phyloP scores from a whole-genome alignment of 2,113 vertebrate genomes.

The Chlamydotis undulata region DNA sequence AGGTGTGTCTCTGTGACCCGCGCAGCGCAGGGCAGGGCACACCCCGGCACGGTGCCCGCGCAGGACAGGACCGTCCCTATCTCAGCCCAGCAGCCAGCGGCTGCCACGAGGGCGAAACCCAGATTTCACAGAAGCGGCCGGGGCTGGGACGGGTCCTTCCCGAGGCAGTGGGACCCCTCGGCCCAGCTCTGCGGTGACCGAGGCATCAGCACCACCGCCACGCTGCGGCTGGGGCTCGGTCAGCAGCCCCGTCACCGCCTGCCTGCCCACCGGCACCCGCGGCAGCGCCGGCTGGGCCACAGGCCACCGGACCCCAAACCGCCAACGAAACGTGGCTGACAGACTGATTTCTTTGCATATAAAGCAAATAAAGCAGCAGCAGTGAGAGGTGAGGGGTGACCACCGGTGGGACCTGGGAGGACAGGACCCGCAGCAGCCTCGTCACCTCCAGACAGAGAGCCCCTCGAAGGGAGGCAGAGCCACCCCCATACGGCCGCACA shows the following conservation, averaged over 20 bases:
- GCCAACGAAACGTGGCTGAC: not conserved
- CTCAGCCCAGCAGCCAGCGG: not conserved
- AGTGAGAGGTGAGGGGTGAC: not conserved
- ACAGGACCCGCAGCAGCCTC: not conserved
- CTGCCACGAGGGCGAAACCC: not conserved
- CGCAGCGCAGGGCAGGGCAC: not conserved
- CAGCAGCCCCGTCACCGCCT: not conserved
- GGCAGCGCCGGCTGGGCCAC: accelerated
- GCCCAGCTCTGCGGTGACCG: accelerated
- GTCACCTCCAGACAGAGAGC: not conserved
- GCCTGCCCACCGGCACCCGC: not conserved
- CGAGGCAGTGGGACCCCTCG: not conserved
- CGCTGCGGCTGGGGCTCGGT: not conserved
- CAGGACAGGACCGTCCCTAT: accelerated
- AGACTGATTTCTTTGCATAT: not conserved
- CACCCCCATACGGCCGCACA: accelerated
- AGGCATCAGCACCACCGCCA: not conserved
- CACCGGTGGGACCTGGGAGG: accelerated
- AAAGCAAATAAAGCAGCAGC: not conserved
- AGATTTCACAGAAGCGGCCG: not conserved
- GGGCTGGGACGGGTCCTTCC: not conserved
- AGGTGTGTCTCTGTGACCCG: not conserved
- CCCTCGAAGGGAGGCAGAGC: not conserved
- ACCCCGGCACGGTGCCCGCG: accelerated
- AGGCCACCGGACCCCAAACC: not conserved